Conservation (phyloP, 2,888 invertebrate genomes). For the Helicoverpa assulta region DNA sequence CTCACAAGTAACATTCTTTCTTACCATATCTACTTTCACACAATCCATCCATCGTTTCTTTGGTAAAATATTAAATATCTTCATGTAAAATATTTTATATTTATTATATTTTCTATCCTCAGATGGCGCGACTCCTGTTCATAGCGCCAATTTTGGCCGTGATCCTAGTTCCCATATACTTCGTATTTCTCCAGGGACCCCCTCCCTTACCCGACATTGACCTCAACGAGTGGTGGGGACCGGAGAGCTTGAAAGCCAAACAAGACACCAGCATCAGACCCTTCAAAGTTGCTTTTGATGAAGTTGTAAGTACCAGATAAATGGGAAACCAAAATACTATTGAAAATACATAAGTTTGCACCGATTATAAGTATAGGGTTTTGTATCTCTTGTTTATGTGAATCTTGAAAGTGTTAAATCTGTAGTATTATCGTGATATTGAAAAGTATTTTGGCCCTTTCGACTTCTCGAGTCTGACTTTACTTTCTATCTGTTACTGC, state of each 20-base stretch:
- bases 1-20: too few species aligned
- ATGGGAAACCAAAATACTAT: not conserved
- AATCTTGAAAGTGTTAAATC: too few species aligned
- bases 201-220: constrained; percentile 64
- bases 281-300: constrained; percentile 86
- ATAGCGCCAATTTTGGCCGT: constrained; percentile 43
- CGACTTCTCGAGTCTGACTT: too few species aligned
- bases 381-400: too few species aligned
- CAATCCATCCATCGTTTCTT: too few species aligned
- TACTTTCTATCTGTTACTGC: too few species aligned
- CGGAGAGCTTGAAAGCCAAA: constrained; percentile 74
- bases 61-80: too few species aligned
- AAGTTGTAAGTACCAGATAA: constrained; percentile 45
- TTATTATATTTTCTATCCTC: not conserved
- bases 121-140: constrained; percentile 58
- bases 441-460: too few species aligned
- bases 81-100: not conserved
- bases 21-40: too few species aligned
- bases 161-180: constrained; percentile 43
- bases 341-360: too few species aligned
- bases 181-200: constrained; percentile 45
- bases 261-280: constrained; percentile 87
- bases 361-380: too few species aligned
- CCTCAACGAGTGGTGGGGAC: constrained; percentile 88
- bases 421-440: too few species aligned